A percentile compares a stretch with the other conserved stretches of the same genome.
Conservation (phyloP, 1,140 invertebrate genomes). For the Octopus bimaculoides region DNA sequence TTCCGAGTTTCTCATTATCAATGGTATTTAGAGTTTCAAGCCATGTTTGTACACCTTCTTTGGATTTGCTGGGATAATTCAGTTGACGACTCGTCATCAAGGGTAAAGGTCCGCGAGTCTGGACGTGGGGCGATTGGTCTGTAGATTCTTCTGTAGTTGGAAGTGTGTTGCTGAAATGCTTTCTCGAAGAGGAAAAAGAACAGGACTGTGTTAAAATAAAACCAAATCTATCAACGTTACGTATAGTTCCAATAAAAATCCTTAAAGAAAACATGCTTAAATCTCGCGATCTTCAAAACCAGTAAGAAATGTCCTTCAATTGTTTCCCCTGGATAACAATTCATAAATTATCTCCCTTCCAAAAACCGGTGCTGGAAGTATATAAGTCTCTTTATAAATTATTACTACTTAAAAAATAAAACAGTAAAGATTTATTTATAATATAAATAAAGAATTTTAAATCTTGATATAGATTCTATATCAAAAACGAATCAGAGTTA, state of each 20-base stretch:
- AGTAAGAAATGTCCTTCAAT: background rate
- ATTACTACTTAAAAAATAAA: no score
- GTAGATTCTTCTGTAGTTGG: background rate
- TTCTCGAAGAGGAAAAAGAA: background rate
- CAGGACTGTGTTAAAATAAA: background rate
- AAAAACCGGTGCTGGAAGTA: no score
- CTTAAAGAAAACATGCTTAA: background rate
- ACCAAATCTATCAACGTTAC: background rate
- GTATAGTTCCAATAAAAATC: background rate
- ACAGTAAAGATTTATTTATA: no score
- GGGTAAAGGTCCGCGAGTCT: conserved; percentile 24
- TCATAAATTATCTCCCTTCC: no score
- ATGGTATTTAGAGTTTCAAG: conserved; percentile 82
- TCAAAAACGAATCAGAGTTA: no score
- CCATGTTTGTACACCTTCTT: conserved; percentile 77
- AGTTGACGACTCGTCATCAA: conserved; percentile 45
- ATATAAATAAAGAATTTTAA: no score
- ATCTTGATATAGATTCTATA: no score
- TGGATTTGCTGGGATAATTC: conserved; percentile 34
- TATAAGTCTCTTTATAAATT: no score
- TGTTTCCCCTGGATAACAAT: background rate
- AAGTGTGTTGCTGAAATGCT: background rate
- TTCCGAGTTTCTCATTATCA: conserved; percentile 75
- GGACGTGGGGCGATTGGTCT: background rate
- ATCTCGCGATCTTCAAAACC: background rate